Evolutionary conservation across 2,888 invertebrate genomes (phyloP).

Genomic region (Diaprepes abbreviatus): DNA sequence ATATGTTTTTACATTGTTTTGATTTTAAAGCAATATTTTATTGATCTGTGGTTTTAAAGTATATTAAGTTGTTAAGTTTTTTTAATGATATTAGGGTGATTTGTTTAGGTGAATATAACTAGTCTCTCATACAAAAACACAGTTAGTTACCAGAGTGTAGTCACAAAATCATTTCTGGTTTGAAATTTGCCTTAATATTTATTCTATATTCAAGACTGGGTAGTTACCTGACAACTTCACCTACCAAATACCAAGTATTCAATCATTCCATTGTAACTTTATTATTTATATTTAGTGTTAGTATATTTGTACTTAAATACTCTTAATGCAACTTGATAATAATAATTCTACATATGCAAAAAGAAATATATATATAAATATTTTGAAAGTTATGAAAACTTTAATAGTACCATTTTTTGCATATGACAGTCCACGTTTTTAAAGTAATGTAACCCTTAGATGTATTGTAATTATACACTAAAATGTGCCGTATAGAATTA

Average conservation of each 20-base stretch:
- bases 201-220: neutral
- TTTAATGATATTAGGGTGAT: constrained; percentile 14
- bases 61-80: constrained; percentile 31
- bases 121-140: constrained; percentile 2
- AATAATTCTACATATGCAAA: constrained; percentile 64
- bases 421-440: constrained; percentile 66
- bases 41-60: constrained; percentile 31
- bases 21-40: constrained; percentile 48
- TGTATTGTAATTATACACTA: constrained; percentile 53
- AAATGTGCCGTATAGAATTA: constrained; percentile 48
- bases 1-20: constrained; percentile 24
- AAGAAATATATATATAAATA: constrained; percentile 59
- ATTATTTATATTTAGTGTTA: constrained; percentile 38
- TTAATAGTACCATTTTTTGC: constrained; percentile 61
- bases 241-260: constrained; percentile 27
- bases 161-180: neutral
- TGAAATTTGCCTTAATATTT: neutral
- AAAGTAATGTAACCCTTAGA: constrained; percentile 62
- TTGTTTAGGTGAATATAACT: constrained; percentile 2
- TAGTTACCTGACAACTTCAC: constrained; percentile 14
- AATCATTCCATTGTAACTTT: constrained; percentile 43
- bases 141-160: neutral
- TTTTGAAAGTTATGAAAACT: constrained; percentile 57
- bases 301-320: constrained; percentile 58
- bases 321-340: constrained; percentile 63